Conservation (phyloP, 1,140 invertebrate genomes). For the Diuraphis noxia region DNA sequence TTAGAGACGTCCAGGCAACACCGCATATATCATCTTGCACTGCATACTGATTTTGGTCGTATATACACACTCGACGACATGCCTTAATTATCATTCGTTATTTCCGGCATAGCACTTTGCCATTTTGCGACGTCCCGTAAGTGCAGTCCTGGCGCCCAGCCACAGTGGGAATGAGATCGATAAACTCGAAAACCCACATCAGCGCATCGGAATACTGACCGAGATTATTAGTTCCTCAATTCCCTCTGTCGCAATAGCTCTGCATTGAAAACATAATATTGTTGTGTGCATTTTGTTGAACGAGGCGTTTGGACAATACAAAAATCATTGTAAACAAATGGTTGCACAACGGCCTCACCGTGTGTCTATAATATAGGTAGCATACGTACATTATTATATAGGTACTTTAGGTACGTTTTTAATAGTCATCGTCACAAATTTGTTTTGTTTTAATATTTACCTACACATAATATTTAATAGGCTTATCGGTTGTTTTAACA, state of each 20-base stretch:
- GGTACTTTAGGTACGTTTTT: not conserved
- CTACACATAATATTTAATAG: not conserved
- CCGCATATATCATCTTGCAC: not conserved
- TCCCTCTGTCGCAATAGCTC: not conserved
- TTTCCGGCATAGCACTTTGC: not conserved
- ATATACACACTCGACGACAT: not conserved
- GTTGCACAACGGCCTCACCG: not conserved
- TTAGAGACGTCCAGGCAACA: slow-evolving; percentile 11
- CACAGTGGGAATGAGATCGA: not conserved
- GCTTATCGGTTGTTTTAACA: slow-evolving; percentile 27
- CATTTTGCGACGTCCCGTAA: not conserved
- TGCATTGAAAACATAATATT: not conserved
- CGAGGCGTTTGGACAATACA: not conserved
- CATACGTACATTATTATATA: not conserved
- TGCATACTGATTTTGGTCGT: not conserved
- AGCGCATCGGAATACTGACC: not conserved
- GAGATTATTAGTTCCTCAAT: not conserved
- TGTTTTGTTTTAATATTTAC: slow-evolving; percentile 19
- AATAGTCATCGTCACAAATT: not conserved
- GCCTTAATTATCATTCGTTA: not conserved
- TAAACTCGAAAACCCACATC: not conserved
- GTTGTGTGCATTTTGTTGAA: not conserved
- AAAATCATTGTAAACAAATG: not conserved
- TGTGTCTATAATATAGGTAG: not conserved
- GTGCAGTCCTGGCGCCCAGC: not conserved